Evolutionary conservation across 2,888 invertebrate genomes (phyloP), one percentile per base, ranked within the genome.

Genomic region (Hyalella azteca): DNA sequence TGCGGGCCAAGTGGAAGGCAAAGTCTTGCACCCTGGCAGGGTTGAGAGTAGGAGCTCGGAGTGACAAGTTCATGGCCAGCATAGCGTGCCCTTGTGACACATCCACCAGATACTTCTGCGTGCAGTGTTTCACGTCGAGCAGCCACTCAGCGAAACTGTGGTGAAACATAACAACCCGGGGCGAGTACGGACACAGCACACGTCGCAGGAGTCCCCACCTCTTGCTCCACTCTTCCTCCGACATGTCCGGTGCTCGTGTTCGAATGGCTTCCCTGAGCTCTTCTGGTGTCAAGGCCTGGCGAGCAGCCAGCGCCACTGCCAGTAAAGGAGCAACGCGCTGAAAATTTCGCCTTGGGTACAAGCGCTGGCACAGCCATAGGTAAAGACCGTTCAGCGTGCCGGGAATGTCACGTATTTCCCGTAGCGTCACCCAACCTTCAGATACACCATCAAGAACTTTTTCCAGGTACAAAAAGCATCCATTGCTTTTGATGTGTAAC

Each of bases 91-190:
- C 97, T 86, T 95, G 94, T 77, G 92, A 90, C 11, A 94, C 92
- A 85, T 93, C 93, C 88, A 96, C 97, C 85, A 97, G 90, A 88
- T 96, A 98, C 86, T 96, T 94, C 86, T 96, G 93, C 1, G 97
- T 98, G 88, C 97, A 97, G 87, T 98, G 97, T 88, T 98, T 98
- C n/a, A 98, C 97, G 88, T 98, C 98, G 78, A 95, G 89, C 85
- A 98, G 89, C 98, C 98, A 98, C 87, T 94, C 94, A 36, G 96
- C 94, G 88, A 97, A 97, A 82, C 96, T 96, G 87, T 95, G 95
- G 88, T 98, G 97, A 89, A 97, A 97, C n/a, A 84, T 79, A 13
- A 79, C 79, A 22, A 79, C 80, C 32, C 77, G 75, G 3, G 81
- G 84, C 32, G 82, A 83, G 26, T 85, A 85, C 73, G 86, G 86